Percentiles rank a stretch among this genome's conserved stretches.
phyloP scores from a whole-genome alignment of 2,797 vertebrate species.

The Clamator glandarius region DNA sequence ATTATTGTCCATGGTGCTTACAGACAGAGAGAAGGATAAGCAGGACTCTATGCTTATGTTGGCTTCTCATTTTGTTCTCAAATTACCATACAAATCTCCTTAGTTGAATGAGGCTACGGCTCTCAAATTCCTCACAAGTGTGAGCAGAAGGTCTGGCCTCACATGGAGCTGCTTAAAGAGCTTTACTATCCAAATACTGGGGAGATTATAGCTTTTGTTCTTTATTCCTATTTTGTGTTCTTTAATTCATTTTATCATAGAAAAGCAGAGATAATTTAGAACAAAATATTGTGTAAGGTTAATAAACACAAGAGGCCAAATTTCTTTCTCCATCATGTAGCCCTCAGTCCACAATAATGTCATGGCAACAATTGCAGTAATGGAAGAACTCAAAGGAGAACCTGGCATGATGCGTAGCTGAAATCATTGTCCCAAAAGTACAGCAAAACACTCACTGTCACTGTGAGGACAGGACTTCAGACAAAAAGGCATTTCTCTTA shows the following conservation, averaged over 20 bases:
- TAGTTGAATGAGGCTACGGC: background rate
- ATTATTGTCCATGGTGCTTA: slow-evolving; percentile 48
- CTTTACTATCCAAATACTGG: background rate
- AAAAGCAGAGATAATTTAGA: background rate
- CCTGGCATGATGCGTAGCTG: background rate
- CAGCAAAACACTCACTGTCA: background rate
- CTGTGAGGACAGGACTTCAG: background rate
- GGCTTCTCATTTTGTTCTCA: slow-evolving; percentile 33
- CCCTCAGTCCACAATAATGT: background rate
- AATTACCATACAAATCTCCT: background rate
- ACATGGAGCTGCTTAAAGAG: background rate
- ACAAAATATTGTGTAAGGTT: background rate
- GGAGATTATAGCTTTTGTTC: background rate
- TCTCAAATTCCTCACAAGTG: slow-evolving; percentile 7
- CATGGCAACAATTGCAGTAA: background rate
- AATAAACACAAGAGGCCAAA: background rate
- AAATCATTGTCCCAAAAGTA: background rate
- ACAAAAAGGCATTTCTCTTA: background rate
- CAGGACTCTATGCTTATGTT: background rate
- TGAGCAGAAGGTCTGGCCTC: background rate
- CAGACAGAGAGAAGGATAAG: background rate
- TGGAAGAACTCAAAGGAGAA: background rate
- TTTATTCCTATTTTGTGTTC: background rate
- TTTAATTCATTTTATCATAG: background rate
- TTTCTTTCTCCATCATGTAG: background rate